Evolutionary conservation across 2,797 vertebrate species (phyloP), one percentile per base, ranked within the genome.

Genomic region (Crocidura indochinensis): DNA sequence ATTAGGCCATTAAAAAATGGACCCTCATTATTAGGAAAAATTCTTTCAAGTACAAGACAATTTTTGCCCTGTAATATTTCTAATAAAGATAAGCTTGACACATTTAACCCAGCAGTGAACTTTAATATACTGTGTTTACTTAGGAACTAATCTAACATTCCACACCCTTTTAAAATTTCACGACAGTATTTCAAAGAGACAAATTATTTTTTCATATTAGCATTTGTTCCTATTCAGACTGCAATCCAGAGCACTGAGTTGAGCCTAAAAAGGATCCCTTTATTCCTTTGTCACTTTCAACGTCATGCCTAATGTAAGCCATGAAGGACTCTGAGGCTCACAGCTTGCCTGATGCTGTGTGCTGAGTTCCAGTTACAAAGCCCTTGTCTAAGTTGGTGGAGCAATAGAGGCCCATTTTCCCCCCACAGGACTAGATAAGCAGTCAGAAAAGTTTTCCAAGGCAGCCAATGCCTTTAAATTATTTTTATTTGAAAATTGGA

Each of bases 1-100:
- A 86, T 72, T 65, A 84, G 47, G 64, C 47, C 90, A 87, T 51
- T 87, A 15, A 77, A 85, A 74, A 62, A 46, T 17, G 24, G 77
- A 22, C n/a, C 51, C 64, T 77, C 44, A 38, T 10, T 78, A 44
- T 73, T 87, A 53, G n/a, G 24, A 78, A 88, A 24, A 84, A 89
- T 80, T 38, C 38, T 38, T 38, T 71, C 64, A 77, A 72, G 49
- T 51, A 49, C n/a, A 89, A 69, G 49, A 77, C 27, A 76, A 77
- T 46, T n/a, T 73, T 20, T 47, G 10, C 62, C 62, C 56, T 68
- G 15, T 2, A 31, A 49, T 29, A 27, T 65, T 88, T 78, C 62
- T 51, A 7, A 38, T 46, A 53, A 64, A 51, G 4, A 78, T 62
- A 64, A 73, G 44, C 12, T 74, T 88, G 29, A 74, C 2, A 67